These are phyloP conservation scores for Plectropomus leopardus DNA, from an alignment of 2,113 vertebrate species.

Conservation along the genomic window DNA sequence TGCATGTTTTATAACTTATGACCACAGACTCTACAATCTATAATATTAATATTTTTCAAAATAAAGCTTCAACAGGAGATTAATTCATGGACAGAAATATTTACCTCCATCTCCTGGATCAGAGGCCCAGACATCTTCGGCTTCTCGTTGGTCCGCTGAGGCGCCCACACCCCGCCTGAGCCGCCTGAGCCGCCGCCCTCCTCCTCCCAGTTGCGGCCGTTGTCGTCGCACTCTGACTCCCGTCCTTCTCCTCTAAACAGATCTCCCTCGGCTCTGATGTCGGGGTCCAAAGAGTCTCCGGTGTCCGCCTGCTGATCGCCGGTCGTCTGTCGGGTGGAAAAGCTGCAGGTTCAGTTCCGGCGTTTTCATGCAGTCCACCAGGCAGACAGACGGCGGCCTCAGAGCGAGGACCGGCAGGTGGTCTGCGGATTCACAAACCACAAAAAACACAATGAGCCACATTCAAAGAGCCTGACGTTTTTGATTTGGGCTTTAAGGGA, in stretches of 20 bases:
- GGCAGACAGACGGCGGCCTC: background rate
- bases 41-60: too few relatives aligned
- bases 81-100: too few relatives aligned
- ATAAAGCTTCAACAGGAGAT: too few relatives aligned
- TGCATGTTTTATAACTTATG: too few relatives aligned
- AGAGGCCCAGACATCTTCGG: background rate
- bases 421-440: background rate
- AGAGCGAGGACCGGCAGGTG: background rate
- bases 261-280: background rate
- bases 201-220: background rate
- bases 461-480: too few relatives aligned
- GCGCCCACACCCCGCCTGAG: too few relatives aligned
- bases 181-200: background rate
- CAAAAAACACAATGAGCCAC: too few relatives aligned
- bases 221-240: background rate
- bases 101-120: background rate
- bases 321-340: background rate
- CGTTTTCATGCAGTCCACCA: conserved; percentile 1
- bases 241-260: background rate
- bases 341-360: background rate
- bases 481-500: too few relatives aligned
- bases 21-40: too few relatives aligned
- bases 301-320: too few relatives aligned
- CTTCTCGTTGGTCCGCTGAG: background rate
- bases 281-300: background rate